Percentiles rank a stretch among this genome's conserved stretches.
These are phyloP conservation scores for Drosophila pruinosa DNA, from an alignment of 1,140 invertebrate species.

Conservation along the genomic window DNA sequence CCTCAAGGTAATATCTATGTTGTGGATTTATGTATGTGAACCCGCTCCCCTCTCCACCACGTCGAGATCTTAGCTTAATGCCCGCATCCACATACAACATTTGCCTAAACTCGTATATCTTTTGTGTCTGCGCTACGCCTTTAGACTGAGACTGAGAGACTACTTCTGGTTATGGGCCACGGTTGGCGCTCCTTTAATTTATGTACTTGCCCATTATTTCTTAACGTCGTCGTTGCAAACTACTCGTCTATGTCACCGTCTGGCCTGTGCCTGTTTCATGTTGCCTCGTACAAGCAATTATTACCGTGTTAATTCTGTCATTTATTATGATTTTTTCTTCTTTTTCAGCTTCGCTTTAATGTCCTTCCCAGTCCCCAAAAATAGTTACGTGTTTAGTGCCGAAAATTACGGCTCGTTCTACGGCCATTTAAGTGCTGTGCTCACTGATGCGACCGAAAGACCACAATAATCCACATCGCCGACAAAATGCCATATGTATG, in stretches of 20 bases:
- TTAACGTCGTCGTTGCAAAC: slow-evolving; percentile 1
- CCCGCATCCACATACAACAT: too few relatives aligned
- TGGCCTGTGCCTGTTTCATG: background rate
- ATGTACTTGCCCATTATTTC: slow-evolving; percentile 59
- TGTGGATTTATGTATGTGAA: slow-evolving; percentile 57
- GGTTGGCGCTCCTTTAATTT: slow-evolving; percentile 51
- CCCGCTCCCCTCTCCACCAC: background rate
- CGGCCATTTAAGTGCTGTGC: slow-evolving; percentile 42
- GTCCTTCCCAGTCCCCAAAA: slow-evolving; percentile 29
- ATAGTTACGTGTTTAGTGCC: slow-evolving; percentile 74
- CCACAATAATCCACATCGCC: slow-evolving; percentile 31
- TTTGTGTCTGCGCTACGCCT: slow-evolving; percentile 7
- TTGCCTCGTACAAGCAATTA: slow-evolving; percentile 54
- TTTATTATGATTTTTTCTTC: slow-evolving; percentile 65
- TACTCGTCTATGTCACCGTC: slow-evolving; percentile 4
- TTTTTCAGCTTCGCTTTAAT: background rate
- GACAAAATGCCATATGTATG: slow-evolving; percentile 46
- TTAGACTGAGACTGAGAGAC: too few relatives aligned
- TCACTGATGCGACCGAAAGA: slow-evolving; percentile 15
- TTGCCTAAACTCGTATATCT: slow-evolving; percentile 1
- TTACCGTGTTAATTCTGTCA: slow-evolving; percentile 76
- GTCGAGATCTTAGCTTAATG: background rate
- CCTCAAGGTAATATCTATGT: slow-evolving; percentile 65
- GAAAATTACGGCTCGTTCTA: slow-evolving; percentile 56
- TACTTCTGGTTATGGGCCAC: too few relatives aligned